Evolutionary conservation across 2,797 vertebrate genomes (phyloP).

Genomic region (Euphonia xanthogaster): DNA sequence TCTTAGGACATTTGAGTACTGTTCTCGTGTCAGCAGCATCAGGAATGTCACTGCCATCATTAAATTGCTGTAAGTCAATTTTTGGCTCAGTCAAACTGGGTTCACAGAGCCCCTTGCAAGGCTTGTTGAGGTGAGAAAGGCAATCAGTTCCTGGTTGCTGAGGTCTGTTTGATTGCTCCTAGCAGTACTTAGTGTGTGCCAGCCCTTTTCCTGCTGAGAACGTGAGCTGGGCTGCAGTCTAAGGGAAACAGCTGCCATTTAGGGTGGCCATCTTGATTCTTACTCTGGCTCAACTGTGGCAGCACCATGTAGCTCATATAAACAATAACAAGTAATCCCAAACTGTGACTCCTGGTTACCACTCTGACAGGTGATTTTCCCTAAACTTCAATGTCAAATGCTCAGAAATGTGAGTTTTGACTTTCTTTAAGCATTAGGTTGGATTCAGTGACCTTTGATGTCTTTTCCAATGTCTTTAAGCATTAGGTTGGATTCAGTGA

Average conservation of each 20-base stretch:
- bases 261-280: accelerated
- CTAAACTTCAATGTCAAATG: not conserved
- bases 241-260: not conserved
- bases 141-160: not conserved
- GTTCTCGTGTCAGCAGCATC: not conserved
- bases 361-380: not conserved
- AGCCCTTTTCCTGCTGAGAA: not conserved
- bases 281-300: not conserved
- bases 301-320: not conserved
- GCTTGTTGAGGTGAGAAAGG: not conserved
- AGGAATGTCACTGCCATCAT: not conserved
- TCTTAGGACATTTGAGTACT: not conserved
- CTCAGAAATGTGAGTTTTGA: not conserved
- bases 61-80: not conserved
- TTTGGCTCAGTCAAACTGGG: not conserved
- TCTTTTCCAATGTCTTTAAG: too few relatives aligned
- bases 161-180: not conserved
- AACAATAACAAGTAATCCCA: not conserved
- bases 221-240: accelerated
- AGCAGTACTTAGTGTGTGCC: not conserved
- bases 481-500: not conserved
- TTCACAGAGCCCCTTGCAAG: not conserved
- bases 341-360: not conserved
- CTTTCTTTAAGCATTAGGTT: not conserved
- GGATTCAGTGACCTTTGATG: not conserved